These are phyloP conservation scores for Pyxicephalus adspersus DNA, from an alignment of 2,113 vertebrate species.

Conservation along the genomic window DNA sequence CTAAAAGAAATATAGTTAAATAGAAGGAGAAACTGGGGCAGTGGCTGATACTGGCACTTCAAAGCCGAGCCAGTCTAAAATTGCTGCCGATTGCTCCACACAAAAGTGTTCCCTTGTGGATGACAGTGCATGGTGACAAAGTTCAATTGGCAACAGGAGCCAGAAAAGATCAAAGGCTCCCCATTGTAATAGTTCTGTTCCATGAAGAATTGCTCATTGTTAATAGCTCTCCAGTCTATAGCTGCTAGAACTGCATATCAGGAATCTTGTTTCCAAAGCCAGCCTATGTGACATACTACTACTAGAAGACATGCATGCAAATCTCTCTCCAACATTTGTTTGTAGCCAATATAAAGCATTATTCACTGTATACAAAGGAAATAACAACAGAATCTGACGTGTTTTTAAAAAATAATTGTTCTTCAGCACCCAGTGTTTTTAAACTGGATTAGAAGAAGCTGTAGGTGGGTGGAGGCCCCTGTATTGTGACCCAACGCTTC, in stretches of 20 bases:
- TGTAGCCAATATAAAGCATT: too few relatives aligned
- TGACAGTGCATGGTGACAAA: conserved; percentile 97
- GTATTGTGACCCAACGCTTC: too few relatives aligned
- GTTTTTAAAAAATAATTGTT: too few relatives aligned
- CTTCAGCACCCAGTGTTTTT: too few relatives aligned
- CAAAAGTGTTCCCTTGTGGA: conserved; percentile 87
- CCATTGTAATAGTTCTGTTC: conserved; percentile 96
- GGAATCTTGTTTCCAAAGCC: conserved; percentile 71
- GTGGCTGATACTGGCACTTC: conserved; percentile 87
- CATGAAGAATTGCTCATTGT: conserved; percentile 98
- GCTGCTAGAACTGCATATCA: conserved; percentile 85
- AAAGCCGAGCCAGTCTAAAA: conserved; percentile 89
- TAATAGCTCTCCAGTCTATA: conserved; percentile 82
- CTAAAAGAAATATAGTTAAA: conserved; percentile 75
- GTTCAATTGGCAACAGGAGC: conserved; percentile 93
- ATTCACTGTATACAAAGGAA: too few relatives aligned
- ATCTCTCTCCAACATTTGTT: conserved; percentile 60
- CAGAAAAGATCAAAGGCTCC: conserved; percentile 88
- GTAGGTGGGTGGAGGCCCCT: too few relatives aligned
- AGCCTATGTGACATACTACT: conserved; percentile 68
- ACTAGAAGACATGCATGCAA: too few relatives aligned
- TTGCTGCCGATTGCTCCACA: conserved; percentile 96
- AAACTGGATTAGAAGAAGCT: too few relatives aligned
- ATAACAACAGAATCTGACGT: too few relatives aligned
- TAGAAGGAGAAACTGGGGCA: conserved; percentile 74